These are phyloP conservation scores for Salmo trutta DNA, from an alignment of 2,797 vertebrate species.

Conservation along the genomic window DNA sequence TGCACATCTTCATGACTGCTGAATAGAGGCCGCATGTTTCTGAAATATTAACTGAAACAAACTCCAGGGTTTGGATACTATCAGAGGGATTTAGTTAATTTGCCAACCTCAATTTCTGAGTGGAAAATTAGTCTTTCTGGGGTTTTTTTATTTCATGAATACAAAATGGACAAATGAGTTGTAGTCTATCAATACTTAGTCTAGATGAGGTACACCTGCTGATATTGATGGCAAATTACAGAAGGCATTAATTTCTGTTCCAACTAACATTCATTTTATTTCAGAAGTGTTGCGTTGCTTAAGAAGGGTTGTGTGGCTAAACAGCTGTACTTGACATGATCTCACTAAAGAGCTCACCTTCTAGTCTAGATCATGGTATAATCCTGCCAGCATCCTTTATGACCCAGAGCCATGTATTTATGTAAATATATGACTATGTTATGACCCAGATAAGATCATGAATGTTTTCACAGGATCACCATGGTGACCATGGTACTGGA, in stretches of 20 bases:
- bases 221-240: not conserved
- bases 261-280: no score
- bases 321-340: no score
- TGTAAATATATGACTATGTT: no score
- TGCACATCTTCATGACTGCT: not conserved
- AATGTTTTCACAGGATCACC: conserved; percentile 4
- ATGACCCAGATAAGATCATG: not conserved
- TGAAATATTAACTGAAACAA: not conserved
- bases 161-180: not conserved
- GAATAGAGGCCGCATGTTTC: not conserved
- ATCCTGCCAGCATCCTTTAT: conserved; percentile 13
- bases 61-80: not conserved
- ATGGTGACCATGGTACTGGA: conserved; percentile 20
- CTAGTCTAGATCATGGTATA: not conserved
- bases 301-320: no score
- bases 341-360: no score
- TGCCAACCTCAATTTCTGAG: not conserved
- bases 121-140: not conserved
- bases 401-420: not conserved
- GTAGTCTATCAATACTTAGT: not conserved
- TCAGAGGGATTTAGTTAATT: not conserved
- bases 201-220: not conserved
- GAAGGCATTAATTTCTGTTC: not conserved
- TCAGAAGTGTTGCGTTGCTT: no score
- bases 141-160: not conserved